Evolutionary conservation across 2,113 vertebrate species (phyloP).

Genomic region (Ochotona curzoniae): DNA sequence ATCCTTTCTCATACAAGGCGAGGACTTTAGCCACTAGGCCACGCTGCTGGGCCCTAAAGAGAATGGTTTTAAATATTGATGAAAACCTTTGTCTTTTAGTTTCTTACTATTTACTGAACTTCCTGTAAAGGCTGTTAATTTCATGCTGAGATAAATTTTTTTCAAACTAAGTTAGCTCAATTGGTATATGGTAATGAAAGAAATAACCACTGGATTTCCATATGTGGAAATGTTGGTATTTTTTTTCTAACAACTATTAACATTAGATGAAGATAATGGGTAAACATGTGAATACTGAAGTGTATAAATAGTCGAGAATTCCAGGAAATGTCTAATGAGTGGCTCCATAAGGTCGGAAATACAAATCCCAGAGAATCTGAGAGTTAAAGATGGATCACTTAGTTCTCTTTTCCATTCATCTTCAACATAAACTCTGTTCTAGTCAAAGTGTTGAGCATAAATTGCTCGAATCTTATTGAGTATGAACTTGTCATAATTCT

Average conservation of each 20-base stretch:
- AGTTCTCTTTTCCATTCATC: background rate
- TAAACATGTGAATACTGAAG: background rate
- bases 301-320: background rate
- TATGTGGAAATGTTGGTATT: background rate
- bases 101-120: background rate
- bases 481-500: no score
- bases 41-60: no score
- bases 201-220: background rate
- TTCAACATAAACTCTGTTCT: background rate
- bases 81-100: background rate
- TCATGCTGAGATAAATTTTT: no score
- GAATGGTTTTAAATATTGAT: no score
- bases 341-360: background rate
- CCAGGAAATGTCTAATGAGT: background rate
- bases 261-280: background rate
- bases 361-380: background rate
- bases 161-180: background rate
- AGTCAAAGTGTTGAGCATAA: background rate
- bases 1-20: no score
- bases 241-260: background rate
- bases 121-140: background rate
- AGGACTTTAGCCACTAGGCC: no score
- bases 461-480: background rate
- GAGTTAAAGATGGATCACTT: background rate
- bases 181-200: background rate